Conservation (phyloP, 2,888 invertebrate species). For the Sinohyriopsis cumingii region DNA sequence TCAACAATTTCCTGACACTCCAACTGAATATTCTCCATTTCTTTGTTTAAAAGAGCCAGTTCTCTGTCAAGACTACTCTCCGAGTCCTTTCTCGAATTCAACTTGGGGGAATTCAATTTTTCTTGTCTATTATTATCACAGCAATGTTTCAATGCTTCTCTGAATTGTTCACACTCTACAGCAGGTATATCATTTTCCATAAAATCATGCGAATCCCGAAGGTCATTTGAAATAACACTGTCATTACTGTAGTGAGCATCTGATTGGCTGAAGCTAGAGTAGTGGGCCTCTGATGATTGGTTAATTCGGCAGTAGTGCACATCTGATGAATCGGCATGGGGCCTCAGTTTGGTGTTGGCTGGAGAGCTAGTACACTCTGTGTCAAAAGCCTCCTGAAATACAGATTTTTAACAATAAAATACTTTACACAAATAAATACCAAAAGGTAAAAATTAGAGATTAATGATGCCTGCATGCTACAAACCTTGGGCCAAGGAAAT, state of each 20-base stretch:
- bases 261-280: conserved; percentile 24
- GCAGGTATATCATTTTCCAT: conserved; percentile 58
- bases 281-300: conserved; percentile 37
- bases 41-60: conserved; percentile 75
- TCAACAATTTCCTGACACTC: conserved; percentile 74
- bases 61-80: conserved; percentile 74
- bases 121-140: conserved; percentile 48
- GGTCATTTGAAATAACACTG: conserved; percentile 53
- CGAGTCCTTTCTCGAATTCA: conserved; percentile 54
- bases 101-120: conserved; percentile 41
- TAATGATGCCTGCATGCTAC: no score
- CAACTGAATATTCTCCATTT: conserved; percentile 78
- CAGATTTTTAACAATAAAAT: conserved; percentile 7
- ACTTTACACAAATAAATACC: background rate
- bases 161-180: conserved; percentile 63
- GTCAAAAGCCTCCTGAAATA: conserved; percentile 63
- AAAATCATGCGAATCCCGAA: no score
- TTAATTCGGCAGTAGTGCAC: conserved; percentile 50
- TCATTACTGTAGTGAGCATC: conserved; percentile 59
- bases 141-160: conserved; percentile 62
- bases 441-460: no score
- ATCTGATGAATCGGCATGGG: conserved; percentile 32
- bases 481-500: no score
- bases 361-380: conserved; percentile 47
- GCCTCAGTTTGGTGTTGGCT: conserved; percentile 16